These are phyloP conservation scores for Sepioteuthis lessoniana DNA, from an alignment of 2,888 invertebrate genomes.

Conservation along the genomic window DNA sequence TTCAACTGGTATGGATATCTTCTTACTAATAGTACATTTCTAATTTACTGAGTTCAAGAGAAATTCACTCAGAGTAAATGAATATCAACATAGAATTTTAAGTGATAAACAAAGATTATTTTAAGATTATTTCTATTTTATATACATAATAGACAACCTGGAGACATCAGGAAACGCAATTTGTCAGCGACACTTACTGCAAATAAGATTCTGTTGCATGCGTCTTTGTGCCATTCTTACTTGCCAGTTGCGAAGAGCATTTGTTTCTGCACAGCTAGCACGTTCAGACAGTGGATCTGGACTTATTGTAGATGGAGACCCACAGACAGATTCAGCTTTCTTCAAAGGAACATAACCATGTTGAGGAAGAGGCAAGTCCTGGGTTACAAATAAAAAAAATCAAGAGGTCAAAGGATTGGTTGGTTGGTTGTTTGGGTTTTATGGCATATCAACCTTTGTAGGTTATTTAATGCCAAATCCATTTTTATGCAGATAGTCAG, in stretches of 20 bases:
- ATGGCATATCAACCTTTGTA: too few relatives aligned
- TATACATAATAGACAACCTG: neutral
- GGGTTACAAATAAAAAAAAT: neutral
- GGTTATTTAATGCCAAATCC: too few relatives aligned
- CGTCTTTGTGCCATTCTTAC: conserved; percentile 72
- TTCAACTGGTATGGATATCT: too few relatives aligned
- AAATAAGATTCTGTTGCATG: conserved; percentile 72
- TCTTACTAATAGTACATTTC: too few relatives aligned
- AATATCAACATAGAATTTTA: neutral
- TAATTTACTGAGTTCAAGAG: too few relatives aligned
- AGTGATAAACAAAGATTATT: neutral
- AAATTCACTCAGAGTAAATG: too few relatives aligned
- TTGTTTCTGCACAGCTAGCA: conserved; percentile 62
- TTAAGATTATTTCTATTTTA: too few relatives aligned
- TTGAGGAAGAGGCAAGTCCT: conserved; percentile 59
- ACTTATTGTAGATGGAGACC: neutral
- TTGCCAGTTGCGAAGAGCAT: conserved; percentile 74
- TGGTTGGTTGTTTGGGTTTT: too few relatives aligned
- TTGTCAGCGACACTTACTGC: conserved; percentile 62
- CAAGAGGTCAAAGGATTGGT: too few relatives aligned
- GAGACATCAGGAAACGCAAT: neutral
- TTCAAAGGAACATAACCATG: conserved; percentile 53
- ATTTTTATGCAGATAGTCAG: too few relatives aligned
- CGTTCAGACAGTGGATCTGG: neutral
- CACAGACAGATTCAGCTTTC: conserved; percentile 55